Base-by-base conservation (phyloP, 35 echinoderm and acorn worm genomes). In the Eucidaris tribuloides region DNA sequence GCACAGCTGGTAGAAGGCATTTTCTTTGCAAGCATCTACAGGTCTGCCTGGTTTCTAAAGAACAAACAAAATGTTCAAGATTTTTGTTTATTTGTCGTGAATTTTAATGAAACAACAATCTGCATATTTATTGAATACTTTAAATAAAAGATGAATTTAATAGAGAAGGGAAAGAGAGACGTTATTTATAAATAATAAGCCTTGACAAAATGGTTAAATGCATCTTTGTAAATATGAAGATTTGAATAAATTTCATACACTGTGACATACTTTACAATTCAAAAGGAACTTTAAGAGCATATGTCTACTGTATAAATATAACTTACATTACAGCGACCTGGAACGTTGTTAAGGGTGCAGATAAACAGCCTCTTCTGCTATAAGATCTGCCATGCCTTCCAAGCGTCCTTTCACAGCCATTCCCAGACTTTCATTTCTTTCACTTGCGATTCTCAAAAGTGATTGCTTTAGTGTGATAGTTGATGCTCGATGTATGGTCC, bases 371-470 rank as follows among this genome's bases (percentile, higher is more conserved):
- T 84, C 81, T 84, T 84, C 81, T 45, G 81, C 81, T 68, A 84
- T 42, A 66, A 84, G 81, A 84, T 84, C 81, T 84, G 81, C 41
- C 1, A 84, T 84, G 39, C 81, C 81, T 45, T 84, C 62, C n/a
- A 84, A 84, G 81, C 81, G 59, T 66, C 81, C 81, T 66, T 84
- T 84, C 81, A 84, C 81, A 84, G 81, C 81, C 81, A 84, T 84
- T 68, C 81, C 81, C 3, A 84, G 24, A 84, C 81, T 84, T 27
- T 84, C 81, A 45, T 33, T 61, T 66, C 81, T 84, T 68, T 84
- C 81, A 42, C 28, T 49, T 70, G 82, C 40, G 20, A 84, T 84
- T 54, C 42, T 65, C 42, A 84, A 33, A 23, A 84, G 82, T 48
- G 82, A 84, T 84, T 84, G 4, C 62, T 84, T 84, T 11, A 71